Conservation (phyloP, 2,113 vertebrate species). For the Epinephelus moara region DNA sequence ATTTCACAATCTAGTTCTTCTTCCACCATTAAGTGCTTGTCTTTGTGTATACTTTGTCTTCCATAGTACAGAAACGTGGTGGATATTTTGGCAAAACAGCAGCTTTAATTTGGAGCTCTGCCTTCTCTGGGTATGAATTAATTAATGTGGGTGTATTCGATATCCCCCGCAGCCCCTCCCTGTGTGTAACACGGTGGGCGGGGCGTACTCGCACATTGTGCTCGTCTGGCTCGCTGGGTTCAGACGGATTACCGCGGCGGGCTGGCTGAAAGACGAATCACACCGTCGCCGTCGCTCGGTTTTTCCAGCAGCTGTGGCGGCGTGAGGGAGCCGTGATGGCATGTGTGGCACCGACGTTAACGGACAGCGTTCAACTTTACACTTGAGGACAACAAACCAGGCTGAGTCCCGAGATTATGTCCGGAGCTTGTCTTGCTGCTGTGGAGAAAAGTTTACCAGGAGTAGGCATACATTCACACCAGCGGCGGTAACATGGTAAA, state of each 20-base stretch:
- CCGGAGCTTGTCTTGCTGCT: conserved; percentile 37
- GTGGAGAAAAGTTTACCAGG: conserved; percentile 74
- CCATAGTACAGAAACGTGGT: not conserved
- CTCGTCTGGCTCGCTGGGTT: conserved; percentile 1
- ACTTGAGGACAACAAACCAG: not conserved
- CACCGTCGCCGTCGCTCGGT: not conserved
- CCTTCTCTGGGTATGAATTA: conserved; percentile 2
- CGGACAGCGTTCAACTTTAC: conserved; percentile 16
- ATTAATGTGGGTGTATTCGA: conserved; percentile 56
- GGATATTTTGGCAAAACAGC: not conserved
- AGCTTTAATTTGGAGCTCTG: not conserved
- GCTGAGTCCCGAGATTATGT: conserved; percentile 65
- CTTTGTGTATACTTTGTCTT: not conserved
- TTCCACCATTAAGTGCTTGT: not conserved
- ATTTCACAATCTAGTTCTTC: not conserved
- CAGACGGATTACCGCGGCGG: conserved; percentile 40
- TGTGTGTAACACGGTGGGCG: conserved; percentile 55
- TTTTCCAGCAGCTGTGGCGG: not conserved
- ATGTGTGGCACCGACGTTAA: conserved; percentile 5
- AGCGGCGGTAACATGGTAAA: conserved; percentile 75
- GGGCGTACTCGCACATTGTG: conserved; percentile 43
- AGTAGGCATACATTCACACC: conserved; percentile 42
- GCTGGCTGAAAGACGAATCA: not conserved
- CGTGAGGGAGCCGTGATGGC: conserved; percentile 20
- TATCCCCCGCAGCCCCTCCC: conserved; percentile 59